Evolutionary conservation across 2,797 vertebrate genomes (phyloP).

Genomic region (Otus scops): DNA sequence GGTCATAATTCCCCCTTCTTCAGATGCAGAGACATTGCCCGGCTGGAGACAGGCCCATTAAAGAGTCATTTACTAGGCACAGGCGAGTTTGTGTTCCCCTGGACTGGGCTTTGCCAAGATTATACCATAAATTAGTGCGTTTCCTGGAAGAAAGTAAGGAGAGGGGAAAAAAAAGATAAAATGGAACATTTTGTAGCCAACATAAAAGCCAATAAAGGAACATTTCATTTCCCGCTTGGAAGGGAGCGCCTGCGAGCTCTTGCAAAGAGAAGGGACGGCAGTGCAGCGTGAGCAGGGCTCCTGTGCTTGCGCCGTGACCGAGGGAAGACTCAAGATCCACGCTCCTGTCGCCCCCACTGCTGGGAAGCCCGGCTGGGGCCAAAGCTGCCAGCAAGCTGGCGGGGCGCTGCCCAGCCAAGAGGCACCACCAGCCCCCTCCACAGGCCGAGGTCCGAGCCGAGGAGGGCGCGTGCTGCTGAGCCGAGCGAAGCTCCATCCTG

Average conservation of each 20-base stretch:
- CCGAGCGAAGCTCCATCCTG: neutral
- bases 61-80: constrained; percentile 22
- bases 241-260: neutral
- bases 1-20: neutral
- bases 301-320: neutral
- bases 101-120: constrained; percentile 52
- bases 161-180: neutral
- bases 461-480: neutral
- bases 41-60: neutral
- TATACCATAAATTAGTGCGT: constrained; percentile 35
- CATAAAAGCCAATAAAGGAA: constrained; percentile 25
- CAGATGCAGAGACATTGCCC: neutral
- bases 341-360: too few species aligned
- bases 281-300: neutral
- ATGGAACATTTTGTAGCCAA: constrained; percentile 29
- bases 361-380: neutral
- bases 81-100: constrained; percentile 9
- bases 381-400: neutral
- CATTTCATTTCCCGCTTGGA: constrained; percentile 15
- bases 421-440: accelerated
- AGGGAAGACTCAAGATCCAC: neutral
- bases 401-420: neutral
- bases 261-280: neutral
- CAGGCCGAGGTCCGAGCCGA: neutral
- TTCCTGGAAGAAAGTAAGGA: constrained; percentile 44